Evolutionary conservation across 1,140 invertebrate genomes (phyloP), one percentile per base, ranked within the genome.

Genomic region (Ooceraea biroi): DNA sequence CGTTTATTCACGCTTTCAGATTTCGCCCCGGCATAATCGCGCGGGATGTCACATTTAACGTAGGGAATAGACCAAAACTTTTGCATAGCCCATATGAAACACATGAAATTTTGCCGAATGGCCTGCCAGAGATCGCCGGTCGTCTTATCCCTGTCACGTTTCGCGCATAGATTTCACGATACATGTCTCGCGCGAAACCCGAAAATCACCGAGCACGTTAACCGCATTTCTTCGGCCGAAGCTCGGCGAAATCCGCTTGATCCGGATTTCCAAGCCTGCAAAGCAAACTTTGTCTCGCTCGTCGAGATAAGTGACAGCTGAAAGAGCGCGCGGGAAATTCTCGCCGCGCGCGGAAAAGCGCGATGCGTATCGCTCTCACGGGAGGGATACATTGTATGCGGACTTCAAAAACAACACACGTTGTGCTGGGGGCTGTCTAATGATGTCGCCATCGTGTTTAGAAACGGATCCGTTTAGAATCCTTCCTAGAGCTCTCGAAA

Each of bases 211-310:
- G 36, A 27, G 71, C 83, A 72, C 87, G 86, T 88, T 88, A 90
- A 87, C 87, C 82, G 80, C 76, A 85, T 91, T 87, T 86, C 25
- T 83, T 46, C 73, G 82, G 82, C 80, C 30, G 55, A 88, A 89
- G 85, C 83, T 85, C 65, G 7, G 83, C 83, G 83, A 91, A 91
- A 91, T 91, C 89, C 85, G 57, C 87, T 90, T 89, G 88, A 92
- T 87, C 89, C 71, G 84, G 71, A 92, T 91, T 82, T 69, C 66
- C 41, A 60, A n/a, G 14, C 50, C 14, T 66, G 52, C 46, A 73
- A 80, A 69, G 66, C 74, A 63, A 55, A 48, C 60, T 80, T 80
- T 69, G 65, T 69, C 58, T 25, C 41, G 52, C 19, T 50, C 30
- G 65, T 41, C 46, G 19, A n/a, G 50, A 85, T 82, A 71, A 73